phyloP scores from a whole-genome alignment of 2,113 vertebrate species.

The Uria aalge region DNA sequence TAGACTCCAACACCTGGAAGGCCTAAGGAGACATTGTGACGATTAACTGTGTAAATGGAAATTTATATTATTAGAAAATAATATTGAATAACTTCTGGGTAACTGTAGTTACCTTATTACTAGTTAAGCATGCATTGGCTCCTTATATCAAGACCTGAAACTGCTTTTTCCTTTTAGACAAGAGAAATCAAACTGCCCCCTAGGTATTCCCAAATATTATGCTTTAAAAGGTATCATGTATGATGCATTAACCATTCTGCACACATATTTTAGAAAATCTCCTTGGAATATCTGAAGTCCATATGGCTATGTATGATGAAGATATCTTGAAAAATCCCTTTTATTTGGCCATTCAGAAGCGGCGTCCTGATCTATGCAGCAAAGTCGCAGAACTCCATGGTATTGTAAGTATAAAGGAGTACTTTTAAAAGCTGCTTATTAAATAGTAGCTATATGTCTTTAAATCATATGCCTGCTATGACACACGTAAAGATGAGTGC shows the following conservation, averaged over 20 bases:
- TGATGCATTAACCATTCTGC: background rate
- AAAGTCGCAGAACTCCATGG: conserved; percentile 88
- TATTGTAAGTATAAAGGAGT: conserved; percentile 78
- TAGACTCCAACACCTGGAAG: background rate
- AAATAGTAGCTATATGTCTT: background rate
- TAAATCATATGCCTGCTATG: background rate
- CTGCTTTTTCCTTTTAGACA: background rate
- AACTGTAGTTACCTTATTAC: background rate
- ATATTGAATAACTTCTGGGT: background rate
- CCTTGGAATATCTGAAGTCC: conserved; percentile 70
- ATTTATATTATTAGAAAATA: background rate
- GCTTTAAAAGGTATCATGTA: background rate
- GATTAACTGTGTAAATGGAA: background rate
- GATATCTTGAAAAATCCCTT: conserved; percentile 94
- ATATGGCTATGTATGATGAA: conserved; percentile 98
- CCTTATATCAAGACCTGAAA: background rate
- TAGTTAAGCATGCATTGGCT: background rate
- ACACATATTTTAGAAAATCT: conserved; percentile 26
- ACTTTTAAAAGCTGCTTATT: background rate
- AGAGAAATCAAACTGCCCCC: background rate
- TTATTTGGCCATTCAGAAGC: conserved; percentile 90
- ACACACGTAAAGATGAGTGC: background rate
- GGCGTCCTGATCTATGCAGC: conserved; percentile 85
- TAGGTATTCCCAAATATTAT: background rate
- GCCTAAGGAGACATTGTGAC: background rate